Conservation (phyloP, 1,140 invertebrate species). For the Ceratina australensis region DNA sequence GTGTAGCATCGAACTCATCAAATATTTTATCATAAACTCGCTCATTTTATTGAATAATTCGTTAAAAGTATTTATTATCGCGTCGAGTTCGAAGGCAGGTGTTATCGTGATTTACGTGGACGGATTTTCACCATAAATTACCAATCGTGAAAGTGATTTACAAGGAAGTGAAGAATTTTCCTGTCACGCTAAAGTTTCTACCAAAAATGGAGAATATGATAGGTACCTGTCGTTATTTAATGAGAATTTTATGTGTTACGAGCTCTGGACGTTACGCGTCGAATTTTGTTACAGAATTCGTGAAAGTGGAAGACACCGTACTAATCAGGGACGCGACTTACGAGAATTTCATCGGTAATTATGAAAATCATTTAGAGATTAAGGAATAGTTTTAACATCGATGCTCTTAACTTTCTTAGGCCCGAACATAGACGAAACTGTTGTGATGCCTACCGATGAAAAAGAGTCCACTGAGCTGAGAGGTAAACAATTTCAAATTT, state of each 20-base stretch:
- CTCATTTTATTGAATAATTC: too few species aligned
- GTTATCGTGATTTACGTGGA: background rate
- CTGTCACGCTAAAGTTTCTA: background rate
- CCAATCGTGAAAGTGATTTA: background rate
- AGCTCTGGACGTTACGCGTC: background rate
- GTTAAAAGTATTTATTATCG: too few species aligned
- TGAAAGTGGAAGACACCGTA: constrained; percentile 60
- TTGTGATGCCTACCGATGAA: constrained; percentile 33
- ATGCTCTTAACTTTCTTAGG: constrained; percentile 36
- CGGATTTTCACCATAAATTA: background rate
- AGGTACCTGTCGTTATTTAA: constrained; percentile 35
- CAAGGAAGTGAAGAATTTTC: background rate
- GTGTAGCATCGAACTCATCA: too few species aligned
- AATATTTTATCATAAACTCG: too few species aligned
- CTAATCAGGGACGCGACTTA: constrained; percentile 34
- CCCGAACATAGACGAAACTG: constrained; percentile 15
- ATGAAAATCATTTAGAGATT: too few species aligned
- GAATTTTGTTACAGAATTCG: constrained; percentile 61
- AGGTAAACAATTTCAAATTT: constrained; percentile 24
- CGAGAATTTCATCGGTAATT: constrained; percentile 60
- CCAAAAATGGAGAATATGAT: constrained; percentile 47
- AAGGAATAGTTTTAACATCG: constrained; percentile 1
- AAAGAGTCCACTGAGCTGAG: constrained; percentile 12
- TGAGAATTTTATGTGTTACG: background rate
- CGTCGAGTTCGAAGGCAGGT: background rate